Base-by-base conservation (phyloP, 2,797 vertebrate genomes). In the Clarias fuscus region DNA sequence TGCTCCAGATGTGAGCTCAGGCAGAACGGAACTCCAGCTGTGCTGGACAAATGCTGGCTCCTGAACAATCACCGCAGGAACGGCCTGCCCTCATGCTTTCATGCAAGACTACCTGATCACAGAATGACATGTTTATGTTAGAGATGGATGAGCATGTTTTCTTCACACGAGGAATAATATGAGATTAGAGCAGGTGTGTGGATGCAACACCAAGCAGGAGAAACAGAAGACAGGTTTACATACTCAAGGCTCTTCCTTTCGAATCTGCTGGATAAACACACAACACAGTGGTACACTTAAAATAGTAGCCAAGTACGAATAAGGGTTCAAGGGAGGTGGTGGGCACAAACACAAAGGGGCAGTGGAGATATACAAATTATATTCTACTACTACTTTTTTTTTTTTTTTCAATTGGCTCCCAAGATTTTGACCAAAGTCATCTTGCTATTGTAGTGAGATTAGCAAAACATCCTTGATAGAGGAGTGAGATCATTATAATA, bases 11-110 rank as follows among this genome's bases (percentile, higher is more conserved):
- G 72, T 30, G 62, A 85, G 59, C 59, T 79, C 64, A 59, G 56
- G 59, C 40, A 75, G 84, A 43, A 88, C 64, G 17, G 76, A 24
- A 37, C 61, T 84, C 75, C 77, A 79, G 68, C 85, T 81, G 72
- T 82, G 82, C 70, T 73, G 84, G 88, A 82, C 86, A 85, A 86
- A 84, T 53, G 18, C 58, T 88, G 80, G 40, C 59, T 84, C 27
- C 71, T 81, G 43, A 83, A 73, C 67, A 70, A 72, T 84, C 84
- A 61, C 64, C 84, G 76, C 81, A 86, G 76, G 80, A 87, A 84
- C 27, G 3, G 24, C 13, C 64, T n/a, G 61, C 61, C 27, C 75
- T 22, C 67, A 80, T 65, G 37, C 20, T 82, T 62, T 82, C 75
- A 86, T 75, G 75, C 84, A 87, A 70, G 79, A 43, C 68, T 70